Evolutionary conservation across 2,888 invertebrate species (phyloP).

Genomic region (Cantharis rufa): DNA sequence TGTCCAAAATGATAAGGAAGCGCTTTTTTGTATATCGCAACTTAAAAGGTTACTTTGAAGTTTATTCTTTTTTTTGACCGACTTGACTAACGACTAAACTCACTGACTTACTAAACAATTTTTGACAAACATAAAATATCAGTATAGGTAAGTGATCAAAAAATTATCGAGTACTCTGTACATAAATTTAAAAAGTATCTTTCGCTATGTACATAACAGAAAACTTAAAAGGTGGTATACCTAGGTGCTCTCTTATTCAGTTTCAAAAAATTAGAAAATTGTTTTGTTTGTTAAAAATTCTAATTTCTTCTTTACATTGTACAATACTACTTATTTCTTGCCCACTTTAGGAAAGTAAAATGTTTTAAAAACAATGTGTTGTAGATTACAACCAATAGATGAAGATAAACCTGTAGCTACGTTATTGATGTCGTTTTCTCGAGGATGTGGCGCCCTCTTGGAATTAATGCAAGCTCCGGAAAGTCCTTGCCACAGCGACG

Average conservation of each 20-base stretch:
- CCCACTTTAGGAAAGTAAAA: neutral
- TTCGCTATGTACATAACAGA: neutral
- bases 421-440: constrained; percentile 73
- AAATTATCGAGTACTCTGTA: neutral
- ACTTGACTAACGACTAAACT: neutral
- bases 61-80: neutral
- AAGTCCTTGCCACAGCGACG: constrained; percentile 70
- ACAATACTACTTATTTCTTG: neutral
- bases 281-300: neutral
- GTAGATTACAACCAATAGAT: constrained; percentile 48
- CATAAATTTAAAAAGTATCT: neutral
- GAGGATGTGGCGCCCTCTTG: constrained; percentile 75
- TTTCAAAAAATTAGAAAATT: neutral
- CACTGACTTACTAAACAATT: neutral
- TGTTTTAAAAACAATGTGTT: constrained; percentile 23
- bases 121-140: neutral
- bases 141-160: neutral
- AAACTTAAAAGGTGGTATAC: neutral
- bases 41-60: constrained; percentile 57
- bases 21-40: constrained; percentile 73
- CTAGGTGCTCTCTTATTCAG: neutral
- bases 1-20: constrained; percentile 90
- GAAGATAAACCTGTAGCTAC: constrained; percentile 69
- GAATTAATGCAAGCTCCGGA: constrained; percentile 69
- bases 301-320: neutral